A percentile compares a stretch with the other conserved stretches of the same genome.
Evolutionary conservation across 1,140 invertebrate species (phyloP).

Genomic region (Brachionus calyciflorus): DNA sequence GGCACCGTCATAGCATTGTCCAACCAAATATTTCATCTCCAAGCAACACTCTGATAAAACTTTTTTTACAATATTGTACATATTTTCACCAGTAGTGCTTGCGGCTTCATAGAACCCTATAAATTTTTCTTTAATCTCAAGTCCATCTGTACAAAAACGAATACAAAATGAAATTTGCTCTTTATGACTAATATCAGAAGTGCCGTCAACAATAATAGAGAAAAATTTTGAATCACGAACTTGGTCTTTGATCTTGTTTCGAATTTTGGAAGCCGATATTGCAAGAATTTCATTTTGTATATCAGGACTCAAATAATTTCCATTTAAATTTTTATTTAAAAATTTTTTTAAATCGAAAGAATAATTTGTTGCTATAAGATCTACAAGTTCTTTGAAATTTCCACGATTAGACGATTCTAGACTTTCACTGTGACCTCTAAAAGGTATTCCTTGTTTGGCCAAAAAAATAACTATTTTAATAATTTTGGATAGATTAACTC

Average conservation of each 20-base stretch:
- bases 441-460: too few relatives aligned
- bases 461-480: too few relatives aligned
- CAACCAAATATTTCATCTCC: neutral
- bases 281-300: slow-evolving; percentile 25
- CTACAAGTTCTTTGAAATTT: slow-evolving; percentile 12
- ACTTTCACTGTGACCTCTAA: neutral
- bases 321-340: neutral
- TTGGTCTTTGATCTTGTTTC: neutral
- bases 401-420: neutral
- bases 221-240: neutral
- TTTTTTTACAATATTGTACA: neutral
- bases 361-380: neutral
- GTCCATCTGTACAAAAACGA: neutral
- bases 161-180: slow-evolving; percentile 29
- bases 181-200: neutral
- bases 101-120: neutral
- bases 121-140: slow-evolving; percentile 28
- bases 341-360: neutral
- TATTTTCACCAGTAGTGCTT: neutral
- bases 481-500: too few relatives aligned
- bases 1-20: slow-evolving; percentile 5
- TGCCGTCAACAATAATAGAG: slow-evolving; percentile 7
- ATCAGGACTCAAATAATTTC: neutral
- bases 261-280: neutral
- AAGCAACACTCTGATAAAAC: neutral